A percentile compares a stretch with the other conserved stretches of the same genome.
Conservation (phyloP, 2,113 vertebrate species). For the Girardinichthys multiradiatus region DNA sequence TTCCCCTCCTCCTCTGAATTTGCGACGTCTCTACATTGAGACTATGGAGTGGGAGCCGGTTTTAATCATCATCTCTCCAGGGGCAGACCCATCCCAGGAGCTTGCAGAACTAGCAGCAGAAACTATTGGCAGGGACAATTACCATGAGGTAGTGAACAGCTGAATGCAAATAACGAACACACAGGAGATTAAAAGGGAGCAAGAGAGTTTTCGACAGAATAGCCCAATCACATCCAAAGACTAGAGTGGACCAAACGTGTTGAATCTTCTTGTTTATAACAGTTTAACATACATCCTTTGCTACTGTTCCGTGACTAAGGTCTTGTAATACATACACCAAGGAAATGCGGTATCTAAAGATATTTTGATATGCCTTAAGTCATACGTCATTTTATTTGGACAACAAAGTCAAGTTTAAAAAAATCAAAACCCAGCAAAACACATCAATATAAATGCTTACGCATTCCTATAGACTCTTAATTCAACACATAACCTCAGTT, state of each 20-base stretch:
- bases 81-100: conserved; percentile 97
- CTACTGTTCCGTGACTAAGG: neutral
- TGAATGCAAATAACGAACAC: conserved; percentile 17
- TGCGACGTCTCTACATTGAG: conserved; percentile 89
- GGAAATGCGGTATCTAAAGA: neutral
- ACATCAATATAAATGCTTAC: too few relatives aligned
- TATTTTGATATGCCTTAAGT: neutral
- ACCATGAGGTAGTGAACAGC: conserved; percentile 85
- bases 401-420: neutral
- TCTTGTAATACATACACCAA: neutral
- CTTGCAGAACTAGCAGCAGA: conserved; percentile 90
- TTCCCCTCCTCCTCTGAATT: conserved; percentile 89
- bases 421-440: too few relatives aligned
- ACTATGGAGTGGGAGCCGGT: conserved; percentile 92
- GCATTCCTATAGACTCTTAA: too few relatives aligned
- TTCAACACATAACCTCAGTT: too few relatives aligned
- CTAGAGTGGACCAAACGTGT: neutral
- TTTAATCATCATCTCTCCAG: conserved; percentile 96
- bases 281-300: neutral
- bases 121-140: conserved; percentile 86
- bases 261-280: conserved; percentile 7
- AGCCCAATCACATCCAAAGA: conserved; percentile 12
- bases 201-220: neutral
- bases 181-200: conserved; percentile 19
- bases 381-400: neutral